Conservation (phyloP, 1,140 invertebrate genomes). For the Antheraea pernyi region DNA sequence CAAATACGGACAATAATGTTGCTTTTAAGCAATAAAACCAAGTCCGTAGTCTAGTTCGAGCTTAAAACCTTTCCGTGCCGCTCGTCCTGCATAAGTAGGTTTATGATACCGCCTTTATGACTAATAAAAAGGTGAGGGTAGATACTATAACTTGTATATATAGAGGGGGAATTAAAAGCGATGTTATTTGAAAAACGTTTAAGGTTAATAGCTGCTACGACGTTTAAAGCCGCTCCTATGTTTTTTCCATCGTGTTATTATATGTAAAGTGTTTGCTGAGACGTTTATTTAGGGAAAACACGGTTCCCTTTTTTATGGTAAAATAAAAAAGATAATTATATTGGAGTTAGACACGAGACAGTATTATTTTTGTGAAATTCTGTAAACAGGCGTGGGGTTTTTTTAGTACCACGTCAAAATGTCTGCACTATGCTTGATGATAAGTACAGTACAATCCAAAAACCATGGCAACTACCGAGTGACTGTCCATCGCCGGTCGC, state of each 20-base stretch:
- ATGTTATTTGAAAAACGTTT: background rate
- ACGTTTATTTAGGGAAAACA: background rate
- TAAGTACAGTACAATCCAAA: too few species aligned
- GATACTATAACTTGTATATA: background rate
- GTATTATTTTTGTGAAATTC: too few species aligned
- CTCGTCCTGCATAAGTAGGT: background rate
- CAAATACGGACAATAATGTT: background rate
- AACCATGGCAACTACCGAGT: too few species aligned
- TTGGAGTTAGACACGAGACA: too few species aligned
- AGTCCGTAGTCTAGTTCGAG: background rate
- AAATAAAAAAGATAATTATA: too few species aligned
- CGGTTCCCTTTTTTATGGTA: background rate
- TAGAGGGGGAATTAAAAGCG: background rate
- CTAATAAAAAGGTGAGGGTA: conserved; percentile 2
- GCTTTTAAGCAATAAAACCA: background rate
- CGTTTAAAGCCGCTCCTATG: background rate
- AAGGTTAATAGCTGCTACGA: background rate
- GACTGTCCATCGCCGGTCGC: too few species aligned
- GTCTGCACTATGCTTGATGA: too few species aligned
- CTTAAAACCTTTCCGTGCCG: background rate
- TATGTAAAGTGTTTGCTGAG: background rate
- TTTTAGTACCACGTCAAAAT: too few species aligned
- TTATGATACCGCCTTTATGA: background rate
- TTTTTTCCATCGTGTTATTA: background rate
- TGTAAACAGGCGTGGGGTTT: too few species aligned